phyloP scores from a whole-genome alignment of 2,113 vertebrate genomes.

The Pipa parva region DNA sequence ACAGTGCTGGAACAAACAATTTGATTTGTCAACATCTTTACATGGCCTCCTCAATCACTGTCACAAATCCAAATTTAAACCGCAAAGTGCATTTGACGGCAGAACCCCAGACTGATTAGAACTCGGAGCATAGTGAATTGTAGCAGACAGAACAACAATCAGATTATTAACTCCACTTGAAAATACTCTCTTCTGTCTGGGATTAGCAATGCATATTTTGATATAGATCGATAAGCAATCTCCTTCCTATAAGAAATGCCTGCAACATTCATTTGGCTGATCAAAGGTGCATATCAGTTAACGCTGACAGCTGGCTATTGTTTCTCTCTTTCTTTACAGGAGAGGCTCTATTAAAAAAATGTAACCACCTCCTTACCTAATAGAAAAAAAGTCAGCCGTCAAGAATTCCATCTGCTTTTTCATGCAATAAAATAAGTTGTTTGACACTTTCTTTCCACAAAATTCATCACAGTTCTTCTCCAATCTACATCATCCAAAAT shows the following conservation, averaged over 20 bases:
- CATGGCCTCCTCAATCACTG: slow-evolving; percentile 99
- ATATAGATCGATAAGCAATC: slow-evolving; percentile 99
- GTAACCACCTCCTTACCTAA: slow-evolving; percentile 73
- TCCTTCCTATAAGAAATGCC: slow-evolving; percentile 99
- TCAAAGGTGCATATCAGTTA: slow-evolving; percentile 93
- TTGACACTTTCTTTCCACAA: not conserved
- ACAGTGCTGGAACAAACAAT: slow-evolving; percentile 99
- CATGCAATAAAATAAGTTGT: slow-evolving; percentile 45
- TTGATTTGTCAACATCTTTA: slow-evolving; percentile 99
- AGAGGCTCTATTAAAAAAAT: slow-evolving; percentile 72
- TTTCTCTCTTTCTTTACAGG: slow-evolving; percentile 81
- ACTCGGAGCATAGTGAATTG: slow-evolving; percentile 97
- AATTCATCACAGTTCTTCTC: not conserved
- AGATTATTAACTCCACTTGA: slow-evolving; percentile 99
- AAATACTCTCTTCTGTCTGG: slow-evolving; percentile 87
- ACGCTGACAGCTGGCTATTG: slow-evolving; percentile 92
- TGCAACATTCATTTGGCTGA: slow-evolving; percentile 99
- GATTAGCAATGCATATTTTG: slow-evolving; percentile 99
- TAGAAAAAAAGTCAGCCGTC: slow-evolving; percentile 84
- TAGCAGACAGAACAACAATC: slow-evolving; percentile 96
- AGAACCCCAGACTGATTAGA: slow-evolving; percentile 98
- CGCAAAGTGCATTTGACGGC: slow-evolving; percentile 99
- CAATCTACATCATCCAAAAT: not conserved
- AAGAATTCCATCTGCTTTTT: slow-evolving; percentile 85
- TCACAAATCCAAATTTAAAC: slow-evolving; percentile 98